Percentiles rank a stretch among this genome's conserved stretches.
These are phyloP conservation scores for Epizoanthus fatuus DNA, from an alignment of 92 coral and sea anemone genomes.

Conservation along the genomic window DNA sequence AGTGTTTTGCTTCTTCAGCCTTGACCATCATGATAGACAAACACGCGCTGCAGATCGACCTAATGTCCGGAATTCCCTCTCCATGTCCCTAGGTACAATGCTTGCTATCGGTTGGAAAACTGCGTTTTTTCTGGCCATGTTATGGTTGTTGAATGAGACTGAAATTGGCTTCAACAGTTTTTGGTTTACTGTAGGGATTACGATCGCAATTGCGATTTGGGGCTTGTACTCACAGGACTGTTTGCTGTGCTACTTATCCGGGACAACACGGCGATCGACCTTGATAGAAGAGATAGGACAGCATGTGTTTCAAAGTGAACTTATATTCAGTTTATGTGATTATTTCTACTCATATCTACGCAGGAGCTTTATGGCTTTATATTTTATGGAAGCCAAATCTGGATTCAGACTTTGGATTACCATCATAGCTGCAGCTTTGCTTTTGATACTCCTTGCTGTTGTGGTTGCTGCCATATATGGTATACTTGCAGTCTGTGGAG, in stretches of 20 bases:
- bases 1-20: not conserved
- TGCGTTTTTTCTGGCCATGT: not conserved
- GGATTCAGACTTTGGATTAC: not conserved
- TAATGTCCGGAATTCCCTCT: not conserved
- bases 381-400: not conserved
- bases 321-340: not conserved
- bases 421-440: not conserved
- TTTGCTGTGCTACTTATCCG: not conserved
- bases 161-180: not conserved
- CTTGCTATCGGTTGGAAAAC: not conserved
- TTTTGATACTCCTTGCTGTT: not conserved
- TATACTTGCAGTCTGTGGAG: not conserved
- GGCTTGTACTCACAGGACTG: not conserved
- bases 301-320: not conserved
- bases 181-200: not conserved
- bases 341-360: not conserved
- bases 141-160: no score
- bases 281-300: slow-evolving; percentile 4
- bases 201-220: not conserved
- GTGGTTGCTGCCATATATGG: not conserved
- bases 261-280: not conserved
- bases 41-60: not conserved
- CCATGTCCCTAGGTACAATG: no score
- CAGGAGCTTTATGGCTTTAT: not conserved
- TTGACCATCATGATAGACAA: not conserved